Conservation (phyloP, 2,888 invertebrate genomes). For the Homarus gammarus region DNA sequence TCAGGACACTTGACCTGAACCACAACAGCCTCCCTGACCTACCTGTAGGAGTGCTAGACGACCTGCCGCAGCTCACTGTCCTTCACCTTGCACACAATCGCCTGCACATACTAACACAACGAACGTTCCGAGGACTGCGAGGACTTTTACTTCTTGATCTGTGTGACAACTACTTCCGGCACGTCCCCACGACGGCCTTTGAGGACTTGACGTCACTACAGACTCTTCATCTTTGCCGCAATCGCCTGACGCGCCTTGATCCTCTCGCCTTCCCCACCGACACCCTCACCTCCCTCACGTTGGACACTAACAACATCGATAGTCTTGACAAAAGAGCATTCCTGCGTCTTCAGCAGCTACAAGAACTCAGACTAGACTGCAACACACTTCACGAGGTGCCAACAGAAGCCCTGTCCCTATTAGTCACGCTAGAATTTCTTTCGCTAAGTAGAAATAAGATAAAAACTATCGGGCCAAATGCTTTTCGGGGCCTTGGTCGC, state of each 20-base stretch:
- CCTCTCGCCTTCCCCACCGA: slow-evolving; percentile 52
- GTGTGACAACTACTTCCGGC: slow-evolving; percentile 66
- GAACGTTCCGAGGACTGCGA: slow-evolving; percentile 59
- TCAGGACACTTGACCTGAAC: slow-evolving; percentile 59
- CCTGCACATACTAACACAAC: slow-evolving; percentile 48
- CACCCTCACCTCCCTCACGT: slow-evolving; percentile 47
- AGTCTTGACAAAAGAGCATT: slow-evolving; percentile 62
- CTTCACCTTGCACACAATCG: slow-evolving; percentile 67
- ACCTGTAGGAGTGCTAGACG: slow-evolving; percentile 48
- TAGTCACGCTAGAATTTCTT: slow-evolving; percentile 54
- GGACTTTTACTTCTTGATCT: slow-evolving; percentile 58
- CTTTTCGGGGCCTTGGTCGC: slow-evolving; percentile 47
- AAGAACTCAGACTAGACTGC: slow-evolving; percentile 60
- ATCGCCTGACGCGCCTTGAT: slow-evolving; percentile 59
- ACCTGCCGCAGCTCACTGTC: slow-evolving; percentile 58
- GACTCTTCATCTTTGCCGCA: slow-evolving; percentile 67
- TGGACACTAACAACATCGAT: slow-evolving; percentile 70
- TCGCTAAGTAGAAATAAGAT: slow-evolving; percentile 59
- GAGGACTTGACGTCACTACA: slow-evolving; percentile 33
- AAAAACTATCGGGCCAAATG: slow-evolving; percentile 12
- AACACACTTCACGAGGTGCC: slow-evolving; percentile 68
- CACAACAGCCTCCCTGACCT: slow-evolving; percentile 64
- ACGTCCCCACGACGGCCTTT: slow-evolving; percentile 63
- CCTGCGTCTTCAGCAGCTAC: slow-evolving; percentile 29
- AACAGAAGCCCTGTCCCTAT: slow-evolving; percentile 48